Evolutionary conservation across 2,797 vertebrate genomes (phyloP), one percentile per base, ranked within the genome.

Genomic region (Apogon hyalosoma): DNA sequence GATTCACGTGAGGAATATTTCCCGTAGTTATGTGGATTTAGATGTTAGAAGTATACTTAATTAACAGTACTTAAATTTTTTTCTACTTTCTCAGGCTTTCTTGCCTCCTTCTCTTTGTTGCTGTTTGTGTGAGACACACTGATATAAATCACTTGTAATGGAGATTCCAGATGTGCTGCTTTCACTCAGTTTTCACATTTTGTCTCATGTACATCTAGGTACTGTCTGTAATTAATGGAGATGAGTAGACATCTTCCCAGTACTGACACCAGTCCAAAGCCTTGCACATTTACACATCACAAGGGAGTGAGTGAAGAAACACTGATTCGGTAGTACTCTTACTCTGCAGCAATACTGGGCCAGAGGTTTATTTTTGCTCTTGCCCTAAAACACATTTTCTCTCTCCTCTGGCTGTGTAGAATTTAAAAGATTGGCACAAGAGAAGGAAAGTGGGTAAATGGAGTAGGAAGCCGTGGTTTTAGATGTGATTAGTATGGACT

Each of bases 251-350:
- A 45, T 24, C 40, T 66, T 51, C 62, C 36, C 45, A 59, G 39
- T 28, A 18, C 14, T 55, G 6, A 46, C 42, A 47, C 39, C 39
- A 42, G 40, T 12, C 33, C 28, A 63, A 63, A 28, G 21, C n/a
- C 13, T 52, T 76, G 19, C 45, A 65, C 16, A 28, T 63, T 59
- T 49, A 59, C 14, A 54, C 10, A 70, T 50, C n/a, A 42, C 10
- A 39, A 3, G 19, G 12, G 33, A 66, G 28, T 56, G 33, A 13
- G 52, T 51, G 18, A 24, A 7, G 10, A 43, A 31, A 55, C 42
- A 21, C 33, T 36, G 50, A 60, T 63, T 28, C 45, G 5, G 1
- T 45, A 3, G 2, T 46, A 12, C 15, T 51, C 28, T 11, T 52
- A 13, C 31, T 38, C 24, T 28, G 40, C 41, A 39, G 51, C 13